Percentiles rank a stretch among this genome's conserved stretches.
Evolutionary conservation across 2,797 vertebrate genomes (phyloP).

Genomic region (Notamacropus eugenii): DNA sequence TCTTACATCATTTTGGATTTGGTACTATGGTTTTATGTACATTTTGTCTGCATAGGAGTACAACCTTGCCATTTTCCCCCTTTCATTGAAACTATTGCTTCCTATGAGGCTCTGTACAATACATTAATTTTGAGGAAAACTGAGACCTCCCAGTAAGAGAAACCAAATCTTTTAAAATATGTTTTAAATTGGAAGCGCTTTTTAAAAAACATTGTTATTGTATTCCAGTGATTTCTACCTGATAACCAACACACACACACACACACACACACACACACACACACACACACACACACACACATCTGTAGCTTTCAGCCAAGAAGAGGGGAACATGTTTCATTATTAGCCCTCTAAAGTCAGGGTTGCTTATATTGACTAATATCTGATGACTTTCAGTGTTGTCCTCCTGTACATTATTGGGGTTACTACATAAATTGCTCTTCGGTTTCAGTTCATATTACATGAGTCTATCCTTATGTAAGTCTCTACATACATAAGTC

Average conservation of each 20-base stretch:
- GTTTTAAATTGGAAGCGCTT: neutral
- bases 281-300: no score
- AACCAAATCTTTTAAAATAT: neutral
- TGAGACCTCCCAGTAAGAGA: neutral
- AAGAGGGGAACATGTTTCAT: neutral
- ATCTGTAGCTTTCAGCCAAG: neutral
- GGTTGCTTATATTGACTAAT: neutral
- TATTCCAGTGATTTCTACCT: neutral
- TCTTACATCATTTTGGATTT: constrained; percentile 64
- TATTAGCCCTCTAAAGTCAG: neutral
- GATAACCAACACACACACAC: neutral
- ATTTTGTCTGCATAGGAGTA: constrained; percentile 72
- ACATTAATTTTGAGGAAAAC: neutral
- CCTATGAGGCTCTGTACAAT: neutral
- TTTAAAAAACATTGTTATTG: neutral
- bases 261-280: no score
- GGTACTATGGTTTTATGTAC: constrained; percentile 75
- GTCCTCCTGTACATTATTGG: neutral
- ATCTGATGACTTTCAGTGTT: neutral
- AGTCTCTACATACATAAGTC: no score
- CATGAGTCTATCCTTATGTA: no score
- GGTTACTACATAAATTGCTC: neutral
- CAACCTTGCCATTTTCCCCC: constrained; percentile 64
- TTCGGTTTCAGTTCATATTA: neutral
- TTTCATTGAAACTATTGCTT: constrained; percentile 66